Evolutionary conservation across 2,888 invertebrate genomes (phyloP).

Genomic region (Eulithis testata): DNA sequence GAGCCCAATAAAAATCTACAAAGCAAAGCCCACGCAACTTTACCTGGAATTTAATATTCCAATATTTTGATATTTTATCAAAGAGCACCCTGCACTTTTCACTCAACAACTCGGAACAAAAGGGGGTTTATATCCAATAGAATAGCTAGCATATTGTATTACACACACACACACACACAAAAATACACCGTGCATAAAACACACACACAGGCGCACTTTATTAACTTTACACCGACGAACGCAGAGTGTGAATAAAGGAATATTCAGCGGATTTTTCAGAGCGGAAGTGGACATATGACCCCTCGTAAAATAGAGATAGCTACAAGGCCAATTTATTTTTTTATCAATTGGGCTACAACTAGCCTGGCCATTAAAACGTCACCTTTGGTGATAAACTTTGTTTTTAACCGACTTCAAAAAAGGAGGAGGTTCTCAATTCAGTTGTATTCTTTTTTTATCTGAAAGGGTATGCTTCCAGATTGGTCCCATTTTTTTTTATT

Average conservation of each 20-base stretch:
- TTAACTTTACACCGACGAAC: background rate
- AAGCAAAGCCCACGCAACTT: constrained; percentile 1
- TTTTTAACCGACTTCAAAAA: too few species aligned
- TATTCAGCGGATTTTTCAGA: constrained; percentile 1
- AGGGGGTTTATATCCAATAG: background rate
- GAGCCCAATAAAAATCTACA: background rate
- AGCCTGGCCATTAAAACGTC: too few species aligned
- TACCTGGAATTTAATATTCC: constrained; percentile 13
- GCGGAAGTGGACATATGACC: too few species aligned
- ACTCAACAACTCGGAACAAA: too few species aligned
- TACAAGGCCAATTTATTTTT: too few species aligned
- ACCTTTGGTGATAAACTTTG: too few species aligned
- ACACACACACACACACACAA: background rate
- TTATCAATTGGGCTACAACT: too few species aligned
- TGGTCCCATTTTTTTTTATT: too few species aligned
- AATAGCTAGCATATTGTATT: constrained; percentile 5
- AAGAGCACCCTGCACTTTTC: constrained; percentile 3
- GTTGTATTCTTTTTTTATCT: too few species aligned
- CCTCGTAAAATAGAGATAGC: too few species aligned
- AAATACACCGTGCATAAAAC: background rate
- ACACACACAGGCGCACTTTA: background rate
- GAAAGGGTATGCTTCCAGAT: too few species aligned
- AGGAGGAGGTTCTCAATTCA: too few species aligned
- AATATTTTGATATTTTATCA: background rate
- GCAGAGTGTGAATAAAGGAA: background rate